Evolutionary conservation across 2,888 invertebrate genomes (phyloP).

Genomic region (Physocephala rufipes): DNA sequence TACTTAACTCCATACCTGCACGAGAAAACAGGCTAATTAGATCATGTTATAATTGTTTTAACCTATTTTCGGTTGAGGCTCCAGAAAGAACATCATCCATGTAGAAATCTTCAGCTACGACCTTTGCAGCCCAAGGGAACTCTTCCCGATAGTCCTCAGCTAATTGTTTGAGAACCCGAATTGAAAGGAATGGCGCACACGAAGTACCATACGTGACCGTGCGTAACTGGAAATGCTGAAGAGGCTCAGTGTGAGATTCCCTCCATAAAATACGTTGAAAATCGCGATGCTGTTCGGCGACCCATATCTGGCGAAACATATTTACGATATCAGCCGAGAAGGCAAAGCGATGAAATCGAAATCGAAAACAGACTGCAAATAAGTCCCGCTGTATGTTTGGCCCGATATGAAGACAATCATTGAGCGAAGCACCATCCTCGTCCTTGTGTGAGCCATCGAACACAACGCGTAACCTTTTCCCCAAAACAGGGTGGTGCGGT

Average conservation of each 20-base stretch:
- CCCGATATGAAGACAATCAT: slow-evolving; percentile 34
- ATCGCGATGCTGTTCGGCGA: slow-evolving; percentile 34
- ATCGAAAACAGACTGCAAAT: slow-evolving; percentile 31
- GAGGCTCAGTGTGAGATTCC: slow-evolving; percentile 6
- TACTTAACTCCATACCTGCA: no score
- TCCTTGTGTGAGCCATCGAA: slow-evolving; percentile 35
- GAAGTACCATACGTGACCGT: slow-evolving; percentile 40
- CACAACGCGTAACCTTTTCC: slow-evolving; percentile 28
- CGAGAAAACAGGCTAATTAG: not conserved
- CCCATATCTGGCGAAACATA: slow-evolving; percentile 42
- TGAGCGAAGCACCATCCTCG: not conserved
- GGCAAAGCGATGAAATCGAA: slow-evolving; percentile 36
- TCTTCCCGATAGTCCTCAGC: slow-evolving; percentile 31
- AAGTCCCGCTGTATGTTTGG: slow-evolving; percentile 41
- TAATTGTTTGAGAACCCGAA: slow-evolving; percentile 40
- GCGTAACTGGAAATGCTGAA: slow-evolving; percentile 35
- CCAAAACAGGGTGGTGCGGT: slow-evolving; percentile 18
- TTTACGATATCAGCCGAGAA: slow-evolving; percentile 42
- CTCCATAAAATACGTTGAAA: slow-evolving; percentile 41
- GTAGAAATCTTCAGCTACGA: slow-evolving; percentile 35
- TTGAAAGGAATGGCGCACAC: slow-evolving; percentile 40
- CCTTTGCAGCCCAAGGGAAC: slow-evolving; percentile 34
- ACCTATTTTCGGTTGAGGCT: slow-evolving; percentile 23
- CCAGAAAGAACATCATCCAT: slow-evolving; percentile 31
- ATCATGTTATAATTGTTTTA: slow-evolving; percentile 3